A percentile compares a stretch with the other conserved stretches of the same genome.
Conservation (phyloP, 2,888 invertebrate species). For the Stenichneumon culpator region DNA sequence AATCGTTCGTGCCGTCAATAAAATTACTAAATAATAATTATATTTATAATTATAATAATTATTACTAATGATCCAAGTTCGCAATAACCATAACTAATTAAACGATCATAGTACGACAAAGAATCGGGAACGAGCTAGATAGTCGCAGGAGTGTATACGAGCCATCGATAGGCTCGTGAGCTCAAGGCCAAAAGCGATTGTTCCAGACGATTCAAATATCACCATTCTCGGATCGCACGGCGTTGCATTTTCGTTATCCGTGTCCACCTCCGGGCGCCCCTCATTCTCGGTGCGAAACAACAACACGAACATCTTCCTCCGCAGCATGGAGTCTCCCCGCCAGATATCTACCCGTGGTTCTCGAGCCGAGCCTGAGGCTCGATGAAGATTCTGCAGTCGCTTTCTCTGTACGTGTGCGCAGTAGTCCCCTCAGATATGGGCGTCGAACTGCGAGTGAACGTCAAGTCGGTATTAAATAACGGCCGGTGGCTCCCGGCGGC, state of each 20-base stretch:
- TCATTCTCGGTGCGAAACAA: constrained; percentile 71
- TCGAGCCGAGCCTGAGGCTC: not conserved
- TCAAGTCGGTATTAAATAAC: constrained; percentile 67
- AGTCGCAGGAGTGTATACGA: not conserved
- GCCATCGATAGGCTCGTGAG: not conserved
- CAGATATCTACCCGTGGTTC: not conserved
- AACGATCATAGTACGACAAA: not conserved
- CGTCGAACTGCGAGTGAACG: constrained; percentile 60
- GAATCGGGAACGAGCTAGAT: not conserved
- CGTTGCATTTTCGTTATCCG: constrained; percentile 40
- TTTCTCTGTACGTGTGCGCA: constrained; percentile 26
- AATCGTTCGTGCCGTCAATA: too few species aligned
- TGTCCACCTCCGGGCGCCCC: constrained; percentile 72
- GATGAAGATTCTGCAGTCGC: constrained; percentile 17
- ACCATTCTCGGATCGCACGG: constrained; percentile 59
- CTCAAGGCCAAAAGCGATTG: constrained; percentile 24
- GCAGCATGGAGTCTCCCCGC: not conserved
- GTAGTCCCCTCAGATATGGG: constrained; percentile 32
- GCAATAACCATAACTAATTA: not conserved
- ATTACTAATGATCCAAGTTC: not conserved
- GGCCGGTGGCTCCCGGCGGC: constrained; percentile 49
- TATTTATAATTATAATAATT: too few species aligned
- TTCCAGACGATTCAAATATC: constrained; percentile 17
- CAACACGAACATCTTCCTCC: constrained; percentile 14
- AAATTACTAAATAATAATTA: too few species aligned